Conservation (phyloP, 2,888 invertebrate species). For the Liopterus haemorrhoidalis region DNA sequence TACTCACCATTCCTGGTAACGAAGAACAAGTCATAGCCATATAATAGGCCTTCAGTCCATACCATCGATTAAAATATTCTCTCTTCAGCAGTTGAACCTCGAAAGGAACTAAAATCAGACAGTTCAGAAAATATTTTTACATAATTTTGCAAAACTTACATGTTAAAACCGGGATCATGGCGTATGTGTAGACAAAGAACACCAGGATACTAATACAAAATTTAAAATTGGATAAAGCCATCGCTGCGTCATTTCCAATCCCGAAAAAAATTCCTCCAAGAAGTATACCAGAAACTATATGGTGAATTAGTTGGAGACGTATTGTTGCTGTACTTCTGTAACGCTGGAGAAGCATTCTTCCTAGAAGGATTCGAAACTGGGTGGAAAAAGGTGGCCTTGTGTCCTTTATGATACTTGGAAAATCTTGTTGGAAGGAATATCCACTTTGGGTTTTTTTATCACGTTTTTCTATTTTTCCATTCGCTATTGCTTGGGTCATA, state of each 20-base stretch:
- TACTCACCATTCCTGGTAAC: constrained; percentile 54
- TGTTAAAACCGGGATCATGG: constrained; percentile 55
- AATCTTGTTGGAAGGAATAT: constrained; percentile 4
- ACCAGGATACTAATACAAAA: constrained; percentile 55
- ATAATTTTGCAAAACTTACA: constrained; percentile 48
- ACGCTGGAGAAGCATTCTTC: constrained; percentile 52
- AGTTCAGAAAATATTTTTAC: constrained; percentile 1
- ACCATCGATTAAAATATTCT: constrained; percentile 64
- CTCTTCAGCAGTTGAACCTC: constrained; percentile 55
- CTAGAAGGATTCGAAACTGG: constrained; percentile 51
- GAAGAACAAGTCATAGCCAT: constrained; percentile 51
- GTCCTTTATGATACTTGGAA: constrained; percentile 19
- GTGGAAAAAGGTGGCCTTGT: constrained; percentile 51
- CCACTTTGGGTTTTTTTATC: constrained; percentile 17
- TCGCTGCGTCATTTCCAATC: constrained; percentile 53
- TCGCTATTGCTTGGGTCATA: constrained; percentile 41
- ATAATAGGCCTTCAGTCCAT: constrained; percentile 58
- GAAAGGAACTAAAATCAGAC: constrained; percentile 51
- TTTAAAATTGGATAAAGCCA: constrained; percentile 55
- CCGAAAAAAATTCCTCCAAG: constrained; percentile 54
- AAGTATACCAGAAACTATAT: constrained; percentile 50
- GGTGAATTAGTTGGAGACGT: constrained; percentile 55
- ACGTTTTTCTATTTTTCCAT: constrained; percentile 42
- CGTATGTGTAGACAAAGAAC: constrained; percentile 59
- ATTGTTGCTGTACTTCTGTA: constrained; percentile 49